phyloP scores from a whole-genome alignment of 2,797 vertebrate species.

The Anas bernieri region DNA sequence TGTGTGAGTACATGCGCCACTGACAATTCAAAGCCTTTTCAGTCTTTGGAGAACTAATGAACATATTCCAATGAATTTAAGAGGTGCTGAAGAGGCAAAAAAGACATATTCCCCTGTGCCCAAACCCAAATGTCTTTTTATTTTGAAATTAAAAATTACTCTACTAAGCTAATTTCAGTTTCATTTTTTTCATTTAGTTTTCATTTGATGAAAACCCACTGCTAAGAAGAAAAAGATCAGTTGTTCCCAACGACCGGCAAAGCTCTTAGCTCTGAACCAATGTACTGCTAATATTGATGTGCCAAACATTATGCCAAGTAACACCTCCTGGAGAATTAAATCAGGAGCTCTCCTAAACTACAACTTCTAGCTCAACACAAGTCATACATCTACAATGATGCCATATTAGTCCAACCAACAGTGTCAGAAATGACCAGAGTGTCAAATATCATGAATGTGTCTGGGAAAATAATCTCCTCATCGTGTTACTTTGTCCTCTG shows the following conservation, averaged over 20 bases:
- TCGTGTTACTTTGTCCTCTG: not conserved
- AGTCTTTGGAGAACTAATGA: not conserved
- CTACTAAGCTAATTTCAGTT: not conserved
- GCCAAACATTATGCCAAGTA: not conserved
- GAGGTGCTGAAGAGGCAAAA: not conserved
- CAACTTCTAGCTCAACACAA: not conserved
- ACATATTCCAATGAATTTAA: not conserved
- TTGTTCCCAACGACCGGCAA: not conserved
- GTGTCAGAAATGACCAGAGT: not conserved
- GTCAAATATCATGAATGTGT: not conserved
- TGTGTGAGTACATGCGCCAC: not conserved
- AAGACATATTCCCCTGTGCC: not conserved
- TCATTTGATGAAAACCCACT: not conserved
- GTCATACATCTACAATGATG: not conserved
- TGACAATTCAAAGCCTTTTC: slow-evolving; percentile 15
- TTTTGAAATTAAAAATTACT: slow-evolving; percentile 4
- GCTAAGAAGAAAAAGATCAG: not conserved
- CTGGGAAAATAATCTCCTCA: slow-evolving; percentile 18
- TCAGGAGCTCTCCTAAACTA: not conserved
- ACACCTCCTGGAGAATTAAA: not conserved
- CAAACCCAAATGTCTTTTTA: not conserved
- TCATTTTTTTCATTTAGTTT: not conserved
- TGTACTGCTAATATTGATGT: accelerated
- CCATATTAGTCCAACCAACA: not conserved
- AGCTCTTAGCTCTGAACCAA: not conserved